Conservation (phyloP, 2,888 invertebrate genomes). For the Ichneumoninae sp. region DNA sequence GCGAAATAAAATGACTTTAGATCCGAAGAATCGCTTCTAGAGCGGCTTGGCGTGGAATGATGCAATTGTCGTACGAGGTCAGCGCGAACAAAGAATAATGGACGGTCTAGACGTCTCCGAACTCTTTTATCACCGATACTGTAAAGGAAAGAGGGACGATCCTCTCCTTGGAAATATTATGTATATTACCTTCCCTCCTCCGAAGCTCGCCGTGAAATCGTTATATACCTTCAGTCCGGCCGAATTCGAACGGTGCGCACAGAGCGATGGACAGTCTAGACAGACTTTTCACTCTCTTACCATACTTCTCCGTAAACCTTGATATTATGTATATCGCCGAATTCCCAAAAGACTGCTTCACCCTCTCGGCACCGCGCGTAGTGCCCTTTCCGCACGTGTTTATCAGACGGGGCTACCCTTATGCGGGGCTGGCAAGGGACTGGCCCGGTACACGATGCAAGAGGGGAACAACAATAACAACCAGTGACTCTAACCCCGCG, state of each 20-base stretch:
- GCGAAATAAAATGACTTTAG: background rate
- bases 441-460: background rate
- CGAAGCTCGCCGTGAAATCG: slow-evolving; percentile 1
- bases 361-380: slow-evolving; percentile 20
- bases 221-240: slow-evolving; percentile 21
- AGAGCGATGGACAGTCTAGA: slow-evolving; percentile 28
- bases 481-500: slow-evolving; percentile 29
- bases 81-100: slow-evolving; percentile 7
- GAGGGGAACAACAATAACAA: slow-evolving; percentile 52
- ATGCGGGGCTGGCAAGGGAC: slow-evolving; percentile 24
- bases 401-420: slow-evolving; percentile 42
- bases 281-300: slow-evolving; percentile 3
- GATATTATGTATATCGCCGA: slow-evolving; percentile 35
- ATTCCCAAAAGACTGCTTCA: slow-evolving; percentile 34
- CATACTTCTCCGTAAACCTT: background rate
- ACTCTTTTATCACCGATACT: slow-evolving; percentile 4
- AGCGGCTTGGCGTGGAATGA: background rate
- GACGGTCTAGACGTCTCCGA: slow-evolving; percentile 12
- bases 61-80: background rate
- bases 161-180: slow-evolving; percentile 7
- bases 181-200: background rate
- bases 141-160: background rate
- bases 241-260: slow-evolving; percentile 39
- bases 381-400: slow-evolving; percentile 30
- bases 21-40: background rate